These are phyloP conservation scores for Lathamus discolor DNA, from an alignment of 2,113 vertebrate species.

Conservation along the genomic window DNA sequence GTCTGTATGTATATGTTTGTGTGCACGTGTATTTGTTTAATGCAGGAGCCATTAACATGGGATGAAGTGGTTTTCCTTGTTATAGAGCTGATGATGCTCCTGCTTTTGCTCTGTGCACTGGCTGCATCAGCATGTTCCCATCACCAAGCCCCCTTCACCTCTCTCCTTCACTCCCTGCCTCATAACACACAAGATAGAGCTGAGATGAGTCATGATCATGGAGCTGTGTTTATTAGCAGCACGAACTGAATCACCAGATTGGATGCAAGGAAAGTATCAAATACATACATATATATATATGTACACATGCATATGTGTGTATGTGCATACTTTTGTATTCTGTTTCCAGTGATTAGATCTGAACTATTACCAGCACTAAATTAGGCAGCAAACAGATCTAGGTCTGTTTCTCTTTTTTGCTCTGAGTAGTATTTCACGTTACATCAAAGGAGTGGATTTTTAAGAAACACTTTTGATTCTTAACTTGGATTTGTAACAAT, in stretches of 20 bases:
- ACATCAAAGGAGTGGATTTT: neutral
- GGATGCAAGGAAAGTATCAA: neutral
- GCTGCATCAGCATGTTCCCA: neutral
- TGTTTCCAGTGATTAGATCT: neutral
- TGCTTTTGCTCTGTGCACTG: neutral
- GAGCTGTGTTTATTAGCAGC: slow-evolving; percentile 10
- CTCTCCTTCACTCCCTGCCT: neutral
- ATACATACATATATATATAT: neutral
- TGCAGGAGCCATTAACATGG: neutral
- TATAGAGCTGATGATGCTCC: neutral
- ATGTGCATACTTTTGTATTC: neutral
- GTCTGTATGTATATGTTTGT: neutral
- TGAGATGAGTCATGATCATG: neutral
- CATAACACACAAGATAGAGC: neutral
- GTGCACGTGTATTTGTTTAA: neutral
- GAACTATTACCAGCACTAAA: neutral
- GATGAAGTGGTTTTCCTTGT: neutral
- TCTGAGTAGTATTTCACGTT: neutral
- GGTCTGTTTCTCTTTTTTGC: neutral
- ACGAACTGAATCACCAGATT: neutral
- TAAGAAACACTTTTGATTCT: neutral
- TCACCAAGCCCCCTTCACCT: neutral
- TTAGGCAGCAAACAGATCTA: neutral
- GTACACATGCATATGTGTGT: neutral
- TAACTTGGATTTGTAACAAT: slow-evolving; percentile 27